Evolutionary conservation across 2,113 vertebrate genomes (phyloP).

Genomic region (Sminthopsis crassicaudata): DNA sequence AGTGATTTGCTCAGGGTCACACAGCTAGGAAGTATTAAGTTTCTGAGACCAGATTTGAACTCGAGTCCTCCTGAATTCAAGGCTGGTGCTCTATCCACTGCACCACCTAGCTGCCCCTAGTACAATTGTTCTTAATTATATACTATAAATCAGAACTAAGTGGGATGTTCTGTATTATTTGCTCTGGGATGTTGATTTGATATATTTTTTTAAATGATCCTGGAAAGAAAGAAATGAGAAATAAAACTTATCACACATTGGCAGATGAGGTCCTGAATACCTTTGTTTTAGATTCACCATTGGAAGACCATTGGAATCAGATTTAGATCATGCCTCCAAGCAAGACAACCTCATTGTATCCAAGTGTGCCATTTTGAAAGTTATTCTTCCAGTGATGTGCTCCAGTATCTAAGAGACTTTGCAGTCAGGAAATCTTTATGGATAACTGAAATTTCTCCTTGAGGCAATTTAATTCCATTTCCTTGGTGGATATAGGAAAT

Average conservation of each 20-base stretch:
- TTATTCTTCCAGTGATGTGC: background rate
- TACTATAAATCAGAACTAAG: constrained; percentile 46
- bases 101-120: no score
- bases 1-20: no score
- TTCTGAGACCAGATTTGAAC: no score
- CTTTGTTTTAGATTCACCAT: constrained; percentile 16
- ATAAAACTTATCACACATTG: background rate
- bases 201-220: background rate
- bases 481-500: constrained; percentile 51
- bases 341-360: background rate
- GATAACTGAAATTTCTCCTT: constrained; percentile 40
- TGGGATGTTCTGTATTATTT: background rate
- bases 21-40: no score
- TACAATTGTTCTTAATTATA: constrained; percentile 21
- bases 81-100: no score
- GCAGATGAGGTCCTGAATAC: background rate
- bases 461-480: constrained; percentile 54
- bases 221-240: constrained; percentile 15
- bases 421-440: constrained; percentile 21
- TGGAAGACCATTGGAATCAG: constrained; percentile 24
- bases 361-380: background rate
- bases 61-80: no score
- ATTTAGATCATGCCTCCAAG: background rate
- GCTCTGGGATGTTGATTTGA: background rate
- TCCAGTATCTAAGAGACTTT: constrained; percentile 40